These are phyloP conservation scores for Allobates femoralis DNA, from an alignment of 2,797 vertebrate species.

Conservation along the genomic window DNA sequence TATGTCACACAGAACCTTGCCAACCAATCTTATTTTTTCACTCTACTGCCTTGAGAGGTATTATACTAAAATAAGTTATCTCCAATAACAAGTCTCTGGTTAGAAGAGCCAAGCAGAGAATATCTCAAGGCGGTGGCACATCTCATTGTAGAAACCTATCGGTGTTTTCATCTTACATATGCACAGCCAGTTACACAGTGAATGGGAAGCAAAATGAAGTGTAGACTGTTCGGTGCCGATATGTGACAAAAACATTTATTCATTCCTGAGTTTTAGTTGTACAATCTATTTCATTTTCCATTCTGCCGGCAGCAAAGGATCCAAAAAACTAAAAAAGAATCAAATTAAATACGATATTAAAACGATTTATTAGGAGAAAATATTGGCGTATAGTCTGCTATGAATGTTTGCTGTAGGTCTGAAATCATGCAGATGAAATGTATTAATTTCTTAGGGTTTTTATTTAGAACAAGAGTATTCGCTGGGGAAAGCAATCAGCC, in stretches of 20 bases:
- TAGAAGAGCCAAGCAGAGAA: not conserved
- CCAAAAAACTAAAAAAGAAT: not conserved
- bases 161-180: conserved; percentile 2
- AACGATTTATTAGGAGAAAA: conserved; percentile 6
- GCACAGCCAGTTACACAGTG: not conserved
- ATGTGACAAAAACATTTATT: conserved; percentile 46
- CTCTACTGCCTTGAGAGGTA: not conserved
- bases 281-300: conserved; percentile 29
- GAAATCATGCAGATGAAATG: conserved; percentile 38
- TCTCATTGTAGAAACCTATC: conserved; percentile 9
- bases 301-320: conserved; percentile 38
- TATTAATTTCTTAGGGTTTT: conserved; percentile 43
- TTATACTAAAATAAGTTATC: conserved; percentile 20
- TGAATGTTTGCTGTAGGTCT: conserved; percentile 27
- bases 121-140: conserved; percentile 8
- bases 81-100: not conserved
- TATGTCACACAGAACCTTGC: not conserved
- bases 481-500: conserved; percentile 27
- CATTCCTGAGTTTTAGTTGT: conserved; percentile 8
- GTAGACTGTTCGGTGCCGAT: not conserved
- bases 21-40: not conserved
- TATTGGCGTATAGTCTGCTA: not conserved
- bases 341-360: not conserved
- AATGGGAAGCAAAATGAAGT: conserved; percentile 23
- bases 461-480: conserved; percentile 47